Evolutionary conservation across 2,797 vertebrate genomes (phyloP).

Genomic region (Australoheros facetus): DNA sequence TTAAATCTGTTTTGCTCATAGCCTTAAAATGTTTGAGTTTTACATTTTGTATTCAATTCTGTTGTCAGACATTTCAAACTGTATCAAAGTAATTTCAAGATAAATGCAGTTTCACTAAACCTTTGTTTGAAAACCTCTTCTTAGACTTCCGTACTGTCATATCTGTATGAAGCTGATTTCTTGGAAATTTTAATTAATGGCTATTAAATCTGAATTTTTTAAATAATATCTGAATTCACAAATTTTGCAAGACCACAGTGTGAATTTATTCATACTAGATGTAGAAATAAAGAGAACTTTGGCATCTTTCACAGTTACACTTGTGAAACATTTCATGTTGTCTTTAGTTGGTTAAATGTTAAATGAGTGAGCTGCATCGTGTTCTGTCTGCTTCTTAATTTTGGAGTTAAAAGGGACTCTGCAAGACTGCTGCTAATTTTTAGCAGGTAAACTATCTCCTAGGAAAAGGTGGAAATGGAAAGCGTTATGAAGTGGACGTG

Average conservation of each 20-base stretch:
- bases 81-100: background rate
- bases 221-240: background rate
- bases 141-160: background rate
- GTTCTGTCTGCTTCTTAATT: background rate
- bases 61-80: slow-evolving; percentile 44
- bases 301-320: slow-evolving; percentile 5
- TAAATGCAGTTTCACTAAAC: background rate
- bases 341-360: background rate
- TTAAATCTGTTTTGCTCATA: slow-evolving; percentile 11
- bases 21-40: slow-evolving; percentile 18
- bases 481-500: too few relatives aligned
- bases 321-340: background rate
- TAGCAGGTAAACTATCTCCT: too few relatives aligned
- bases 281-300: slow-evolving; percentile 9
- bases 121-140: background rate
- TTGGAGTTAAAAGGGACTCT: background rate
- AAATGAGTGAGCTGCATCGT: background rate
- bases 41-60: slow-evolving; percentile 1
- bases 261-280: slow-evolving; percentile 3
- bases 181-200: background rate
- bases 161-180: slow-evolving; percentile 17
- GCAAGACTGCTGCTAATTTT: background rate
- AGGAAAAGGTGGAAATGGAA: background rate
- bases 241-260: background rate
- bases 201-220: slow-evolving; percentile 13